Evolutionary conservation across 2,113 vertebrate species (phyloP).

Genomic region (Prietella phreatophila): DNA sequence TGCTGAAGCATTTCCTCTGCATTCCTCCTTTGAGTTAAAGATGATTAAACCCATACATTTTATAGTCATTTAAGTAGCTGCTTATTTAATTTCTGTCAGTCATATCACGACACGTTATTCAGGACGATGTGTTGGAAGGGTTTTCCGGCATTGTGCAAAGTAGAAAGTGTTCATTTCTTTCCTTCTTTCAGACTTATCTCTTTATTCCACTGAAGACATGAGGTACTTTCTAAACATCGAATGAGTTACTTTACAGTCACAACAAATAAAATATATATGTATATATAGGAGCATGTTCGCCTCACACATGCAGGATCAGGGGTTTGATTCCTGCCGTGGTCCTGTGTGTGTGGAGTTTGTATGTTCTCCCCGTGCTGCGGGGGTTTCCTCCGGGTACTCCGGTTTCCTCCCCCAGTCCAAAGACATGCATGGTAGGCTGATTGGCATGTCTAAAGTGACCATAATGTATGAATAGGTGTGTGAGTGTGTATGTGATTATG

Average conservation of each 20-base stretch:
- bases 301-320: no score
- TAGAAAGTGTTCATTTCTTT: background rate
- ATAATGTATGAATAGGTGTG: no score
- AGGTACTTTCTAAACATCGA: background rate
- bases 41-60: background rate
- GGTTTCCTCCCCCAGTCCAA: no score
- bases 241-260: background rate
- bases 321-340: no score
- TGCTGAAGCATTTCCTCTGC: slow-evolving; percentile 39
- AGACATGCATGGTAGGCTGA: no score
- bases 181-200: background rate
- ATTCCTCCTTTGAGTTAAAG: slow-evolving; percentile 16
- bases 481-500: no score
- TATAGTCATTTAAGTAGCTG: background rate
- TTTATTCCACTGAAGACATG: background rate
- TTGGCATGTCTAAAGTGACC: no score
- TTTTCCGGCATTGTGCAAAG: background rate
- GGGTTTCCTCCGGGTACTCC: no score
- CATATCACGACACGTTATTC: background rate
- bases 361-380: no score
- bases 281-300: no score
- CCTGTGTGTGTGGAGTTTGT: no score
- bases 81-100: background rate
- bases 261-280: background rate
- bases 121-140: background rate